Evolutionary conservation across 2,888 invertebrate species (phyloP).

Genomic region (Harpalus rubripes): DNA sequence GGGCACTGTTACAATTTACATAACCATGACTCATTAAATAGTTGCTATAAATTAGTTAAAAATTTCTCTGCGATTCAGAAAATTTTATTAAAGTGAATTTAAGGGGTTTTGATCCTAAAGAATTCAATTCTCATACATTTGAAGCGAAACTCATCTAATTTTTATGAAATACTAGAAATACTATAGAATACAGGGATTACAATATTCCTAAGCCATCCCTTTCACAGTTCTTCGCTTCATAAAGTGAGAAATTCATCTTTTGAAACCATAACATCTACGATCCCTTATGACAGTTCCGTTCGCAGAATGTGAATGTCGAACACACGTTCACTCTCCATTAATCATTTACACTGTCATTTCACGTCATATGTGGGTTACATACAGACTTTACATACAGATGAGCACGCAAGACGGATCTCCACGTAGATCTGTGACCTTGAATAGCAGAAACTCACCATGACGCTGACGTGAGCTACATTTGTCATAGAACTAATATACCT

Average conservation of each 20-base stretch:
- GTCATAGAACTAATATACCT: conserved; percentile 8
- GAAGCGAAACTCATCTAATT: too few relatives aligned
- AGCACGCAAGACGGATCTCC: not conserved
- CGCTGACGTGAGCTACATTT: conserved; percentile 13
- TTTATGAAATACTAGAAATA: too few relatives aligned
- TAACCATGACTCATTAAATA: too few relatives aligned
- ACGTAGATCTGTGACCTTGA: not conserved
- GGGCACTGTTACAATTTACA: too few relatives aligned
- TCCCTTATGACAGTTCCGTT: conserved; percentile 25
- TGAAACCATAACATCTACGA: not conserved
- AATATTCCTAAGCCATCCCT: not conserved
- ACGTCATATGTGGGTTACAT: not conserved
- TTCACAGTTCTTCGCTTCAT: not conserved
- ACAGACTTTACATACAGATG: conserved; percentile 17
- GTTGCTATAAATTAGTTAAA: too few relatives aligned
- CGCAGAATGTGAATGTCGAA: conserved; percentile 49
- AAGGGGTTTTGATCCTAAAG: too few relatives aligned
- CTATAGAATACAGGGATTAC: too few relatives aligned
- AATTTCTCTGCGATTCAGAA: too few relatives aligned
- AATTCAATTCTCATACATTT: too few relatives aligned
- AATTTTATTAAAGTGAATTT: too few relatives aligned
- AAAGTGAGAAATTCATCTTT: conserved; percentile 13
- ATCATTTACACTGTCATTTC: conserved; percentile 59
- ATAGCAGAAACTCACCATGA: not conserved
- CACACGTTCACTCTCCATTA: conserved; percentile 48